phyloP scores from a whole-genome alignment of 2,113 vertebrate genomes.

The Neogale vison region DNA sequence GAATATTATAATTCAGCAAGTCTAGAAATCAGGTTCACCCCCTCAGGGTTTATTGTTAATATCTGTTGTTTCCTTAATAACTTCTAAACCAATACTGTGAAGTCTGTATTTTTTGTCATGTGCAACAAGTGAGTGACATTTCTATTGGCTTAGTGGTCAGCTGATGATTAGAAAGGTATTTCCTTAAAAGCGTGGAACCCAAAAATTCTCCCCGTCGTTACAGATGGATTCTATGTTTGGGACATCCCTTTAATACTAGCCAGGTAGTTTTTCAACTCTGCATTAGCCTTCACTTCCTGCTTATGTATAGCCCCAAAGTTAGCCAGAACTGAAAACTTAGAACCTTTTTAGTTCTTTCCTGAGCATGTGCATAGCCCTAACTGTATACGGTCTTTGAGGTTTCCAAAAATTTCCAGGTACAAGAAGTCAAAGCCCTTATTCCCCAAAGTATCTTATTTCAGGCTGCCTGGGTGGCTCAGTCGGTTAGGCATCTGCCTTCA shows the following conservation, averaged over 20 bases:
- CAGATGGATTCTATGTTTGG: not conserved
- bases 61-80: not conserved
- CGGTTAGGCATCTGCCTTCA: not conserved
- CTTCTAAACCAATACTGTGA: not conserved
- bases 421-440: slow-evolving; percentile 19
- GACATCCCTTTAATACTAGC: not conserved
- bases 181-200: not conserved
- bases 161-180: not conserved
- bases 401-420: not conserved
- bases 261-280: not conserved
- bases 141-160: not conserved
- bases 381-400: not conserved
- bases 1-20: not conserved
- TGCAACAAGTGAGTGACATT: not conserved
- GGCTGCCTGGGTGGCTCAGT: not conserved
- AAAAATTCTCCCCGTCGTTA: not conserved
- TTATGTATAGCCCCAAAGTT: not conserved
- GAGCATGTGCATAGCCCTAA: not conserved
- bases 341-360: not conserved
- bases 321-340: not conserved
- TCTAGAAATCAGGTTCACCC: not conserved
- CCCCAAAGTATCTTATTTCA: not conserved
- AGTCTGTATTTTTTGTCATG: not conserved
- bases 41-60: not conserved
- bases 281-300: not conserved